These are phyloP conservation scores for Staurois parvus DNA, from an alignment of 2,797 vertebrate species.

Conservation along the genomic window DNA sequence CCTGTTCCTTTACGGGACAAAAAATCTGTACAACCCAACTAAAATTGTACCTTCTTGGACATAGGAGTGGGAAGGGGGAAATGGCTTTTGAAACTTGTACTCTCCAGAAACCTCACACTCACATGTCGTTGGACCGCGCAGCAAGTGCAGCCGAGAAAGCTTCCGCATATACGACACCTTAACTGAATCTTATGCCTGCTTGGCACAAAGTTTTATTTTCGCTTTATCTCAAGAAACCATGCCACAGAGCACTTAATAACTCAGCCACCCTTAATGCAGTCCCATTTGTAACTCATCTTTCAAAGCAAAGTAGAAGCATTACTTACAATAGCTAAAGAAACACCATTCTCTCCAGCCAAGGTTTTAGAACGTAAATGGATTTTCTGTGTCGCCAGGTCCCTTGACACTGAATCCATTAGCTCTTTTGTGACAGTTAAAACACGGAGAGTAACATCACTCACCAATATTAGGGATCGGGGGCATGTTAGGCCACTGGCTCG, in stretches of 20 bases:
- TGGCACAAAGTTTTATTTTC: not conserved
- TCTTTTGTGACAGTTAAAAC: slow-evolving; percentile 40
- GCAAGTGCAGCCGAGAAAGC: not conserved
- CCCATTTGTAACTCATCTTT: slow-evolving; percentile 27
- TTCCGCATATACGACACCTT: not conserved
- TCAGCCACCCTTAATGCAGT: slow-evolving; percentile 4
- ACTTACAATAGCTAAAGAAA: slow-evolving; percentile 18
- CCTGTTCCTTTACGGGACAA: too few relatives aligned
- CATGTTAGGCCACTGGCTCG: not conserved
- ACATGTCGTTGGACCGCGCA: too few relatives aligned
- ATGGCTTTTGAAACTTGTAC: not conserved
- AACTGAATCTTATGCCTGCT: not conserved
- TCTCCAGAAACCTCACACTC: not conserved
- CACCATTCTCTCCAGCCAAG: not conserved
- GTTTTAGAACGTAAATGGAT: slow-evolving; percentile 42
- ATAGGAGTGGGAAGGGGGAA: not conserved
- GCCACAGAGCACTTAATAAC: not conserved
- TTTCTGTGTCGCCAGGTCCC: slow-evolving; percentile 48
- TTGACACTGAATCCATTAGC: slow-evolving; percentile 53
- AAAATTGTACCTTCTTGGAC: not conserved
- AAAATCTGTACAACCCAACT: too few relatives aligned
- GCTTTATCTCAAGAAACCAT: not conserved
- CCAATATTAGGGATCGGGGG: slow-evolving; percentile 15
- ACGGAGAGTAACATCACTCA: slow-evolving; percentile 26
- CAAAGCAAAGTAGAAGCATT: slow-evolving; percentile 10